Percentiles rank a stretch among this genome's conserved stretches.
Evolutionary conservation across 1,140 invertebrate species (phyloP).

Genomic region (Dicyema japonicum): DNA sequence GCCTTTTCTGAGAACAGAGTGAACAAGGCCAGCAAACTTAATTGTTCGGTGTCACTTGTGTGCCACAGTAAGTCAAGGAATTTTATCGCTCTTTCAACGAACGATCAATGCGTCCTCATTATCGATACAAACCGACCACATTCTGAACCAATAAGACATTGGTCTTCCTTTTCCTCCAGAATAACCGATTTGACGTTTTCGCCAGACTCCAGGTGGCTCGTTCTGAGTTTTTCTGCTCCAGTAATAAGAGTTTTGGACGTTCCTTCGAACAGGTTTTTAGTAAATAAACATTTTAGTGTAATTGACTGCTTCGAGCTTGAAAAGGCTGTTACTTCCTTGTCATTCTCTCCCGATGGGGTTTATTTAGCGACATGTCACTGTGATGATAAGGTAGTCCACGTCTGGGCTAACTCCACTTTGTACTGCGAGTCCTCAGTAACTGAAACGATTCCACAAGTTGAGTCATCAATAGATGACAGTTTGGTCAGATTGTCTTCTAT

Average conservation of each 20-base stretch:
- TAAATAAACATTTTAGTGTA: slow-evolving; percentile 10
- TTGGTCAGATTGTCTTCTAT: no score
- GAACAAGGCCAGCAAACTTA: neutral
- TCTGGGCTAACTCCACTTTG: slow-evolving; percentile 63
- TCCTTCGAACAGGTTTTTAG: no score
- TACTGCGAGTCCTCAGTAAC: no score
- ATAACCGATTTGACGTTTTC: neutral
- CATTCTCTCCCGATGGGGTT: slow-evolving; percentile 57
- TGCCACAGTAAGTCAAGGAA: no score
- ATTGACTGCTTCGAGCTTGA: slow-evolving; percentile 14
- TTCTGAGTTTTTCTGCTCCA: neutral
- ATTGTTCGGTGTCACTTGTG: no score
- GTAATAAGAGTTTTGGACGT: neutral
- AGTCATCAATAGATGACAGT: no score
- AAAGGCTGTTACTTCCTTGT: slow-evolving; percentile 29
- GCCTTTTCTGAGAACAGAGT: slow-evolving; percentile 1
- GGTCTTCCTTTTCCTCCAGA: neutral
- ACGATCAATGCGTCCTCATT: slow-evolving; percentile 2
- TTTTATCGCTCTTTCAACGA: no score
- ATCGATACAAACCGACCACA: neutral
- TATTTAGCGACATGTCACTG: slow-evolving; percentile 55
- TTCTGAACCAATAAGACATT: neutral
- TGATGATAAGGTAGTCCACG: slow-evolving; percentile 49
- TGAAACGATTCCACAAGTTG: no score
- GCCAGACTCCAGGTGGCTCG: slow-evolving; percentile 3